Conservation (phyloP, 2,113 vertebrate genomes). For the Callaeas wilsoni region DNA sequence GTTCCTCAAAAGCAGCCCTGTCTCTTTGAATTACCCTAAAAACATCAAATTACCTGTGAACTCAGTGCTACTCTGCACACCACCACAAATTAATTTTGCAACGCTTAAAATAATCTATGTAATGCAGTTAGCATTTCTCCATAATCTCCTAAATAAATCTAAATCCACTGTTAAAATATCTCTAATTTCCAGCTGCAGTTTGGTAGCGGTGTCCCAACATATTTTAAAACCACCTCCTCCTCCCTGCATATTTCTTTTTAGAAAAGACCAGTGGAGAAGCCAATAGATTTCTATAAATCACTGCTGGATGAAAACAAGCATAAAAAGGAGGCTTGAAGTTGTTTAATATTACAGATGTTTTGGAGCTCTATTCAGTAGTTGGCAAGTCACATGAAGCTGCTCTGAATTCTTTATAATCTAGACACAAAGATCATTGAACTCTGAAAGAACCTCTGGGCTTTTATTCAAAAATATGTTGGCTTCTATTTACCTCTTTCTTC, state of each 20-base stretch:
- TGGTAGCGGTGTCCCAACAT: not conserved
- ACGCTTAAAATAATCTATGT: not conserved
- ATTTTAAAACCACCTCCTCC: not conserved
- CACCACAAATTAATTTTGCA: not conserved
- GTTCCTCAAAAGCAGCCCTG: constrained; percentile 6
- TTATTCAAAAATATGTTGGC: constrained; percentile 60
- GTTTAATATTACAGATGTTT: constrained; percentile 65
- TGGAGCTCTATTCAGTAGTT: constrained; percentile 55
- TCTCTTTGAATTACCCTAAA: not conserved
- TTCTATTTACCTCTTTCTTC: constrained; percentile 51
- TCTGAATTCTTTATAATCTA: constrained; percentile 67
- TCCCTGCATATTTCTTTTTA: constrained; percentile 14
- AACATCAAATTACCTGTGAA: not conserved
- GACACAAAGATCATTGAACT: constrained; percentile 58
- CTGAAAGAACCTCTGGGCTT: constrained; percentile 59
- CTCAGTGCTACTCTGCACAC: not conserved
- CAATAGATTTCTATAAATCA: constrained; percentile 62
- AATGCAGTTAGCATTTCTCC: constrained; percentile 15
- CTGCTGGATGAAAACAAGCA: constrained; percentile 44
- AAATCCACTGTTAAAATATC: constrained; percentile 35
- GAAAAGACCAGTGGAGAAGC: constrained; percentile 42
- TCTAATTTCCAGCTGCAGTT: constrained; percentile 39
- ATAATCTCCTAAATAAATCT: constrained; percentile 49
- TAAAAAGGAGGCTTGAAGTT: constrained; percentile 60
- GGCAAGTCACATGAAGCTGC: constrained; percentile 47